These are phyloP conservation scores for Bergia sp. DNA, from an alignment of 92 coral and sea anemone species.

Conservation along the genomic window DNA sequence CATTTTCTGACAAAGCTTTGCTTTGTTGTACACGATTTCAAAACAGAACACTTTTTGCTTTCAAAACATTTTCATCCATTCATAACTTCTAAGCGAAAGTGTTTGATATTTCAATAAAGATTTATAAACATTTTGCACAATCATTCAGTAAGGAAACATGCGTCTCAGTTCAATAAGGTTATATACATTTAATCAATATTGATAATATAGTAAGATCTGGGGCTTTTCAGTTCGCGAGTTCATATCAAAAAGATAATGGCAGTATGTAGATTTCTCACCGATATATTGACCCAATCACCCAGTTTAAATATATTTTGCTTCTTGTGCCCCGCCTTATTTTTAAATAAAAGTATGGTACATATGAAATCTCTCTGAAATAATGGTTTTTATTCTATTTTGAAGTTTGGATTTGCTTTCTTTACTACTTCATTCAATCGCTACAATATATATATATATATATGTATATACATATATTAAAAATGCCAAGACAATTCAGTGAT, in stretches of 20 bases:
- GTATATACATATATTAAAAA: not conserved
- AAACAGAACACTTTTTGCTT: not conserved
- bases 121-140: not conserved
- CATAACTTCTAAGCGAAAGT: not conserved
- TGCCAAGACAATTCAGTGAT: not conserved
- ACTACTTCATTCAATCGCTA: not conserved
- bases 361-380: not conserved
- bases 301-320: not conserved
- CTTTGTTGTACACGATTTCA: constrained; percentile 1
- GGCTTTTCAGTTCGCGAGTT: not conserved
- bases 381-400: not conserved
- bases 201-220: not conserved
- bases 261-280: constrained; percentile 4
- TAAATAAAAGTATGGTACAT: not conserved
- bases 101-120: not conserved
- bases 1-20: constrained; percentile 1
- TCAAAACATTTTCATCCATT: not conserved
- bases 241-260: not conserved
- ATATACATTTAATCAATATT: not conserved
- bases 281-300: not conserved
- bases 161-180: not conserved
- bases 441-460: not conserved
- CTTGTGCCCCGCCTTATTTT: not conserved
- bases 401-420: not conserved
- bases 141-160: not conserved